Base-by-base conservation (phyloP, 1,140 invertebrate species). In the Lamellibrachia luymesi region DNA sequence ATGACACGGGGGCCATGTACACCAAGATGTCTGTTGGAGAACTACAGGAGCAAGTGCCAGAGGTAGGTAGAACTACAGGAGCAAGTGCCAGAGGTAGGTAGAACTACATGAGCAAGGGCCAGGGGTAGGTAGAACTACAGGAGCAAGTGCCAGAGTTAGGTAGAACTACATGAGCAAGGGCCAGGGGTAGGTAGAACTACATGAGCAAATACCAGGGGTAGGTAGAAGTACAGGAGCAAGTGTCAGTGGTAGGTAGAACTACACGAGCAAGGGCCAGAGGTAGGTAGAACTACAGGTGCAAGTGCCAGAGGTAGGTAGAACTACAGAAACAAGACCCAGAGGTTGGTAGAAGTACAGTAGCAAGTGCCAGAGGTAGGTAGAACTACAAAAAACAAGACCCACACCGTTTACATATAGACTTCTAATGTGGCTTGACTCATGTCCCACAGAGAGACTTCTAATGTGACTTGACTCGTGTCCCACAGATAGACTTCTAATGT, bases 1-100 rank as follows among this genome's bases (percentile, higher is more conserved):
- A 98, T 94, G 98, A 98, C 94, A 98, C 98, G 0, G 98, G 98
- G 91, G 96, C 97, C 27, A 98, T 98, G 64, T 98, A 98, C 95
- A 96, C 97, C 6, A 98, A 98, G 95, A 95, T 98, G 92, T 97
- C 97, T 0, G 95, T 98, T 51, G 95, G 95, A 22, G 96, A 98
- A 94, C 95, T 98, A 90, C 97, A 98, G 95, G 93, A 94, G 8
- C 96, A 97, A 94, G 97, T 98, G 22, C 98, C 98, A 1, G 97
- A 98, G 94, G 96, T 96, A 94, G 94, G 93, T 64, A 17, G 96
- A 98, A 94, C 95, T 98, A 90, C 97, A 98, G 95, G 92, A 93
- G 8, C 96, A 97, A 94, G 97, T 98, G 22, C 98, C 98, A 1
- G 97, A 98, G 94, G 96, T 96, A 94, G 94, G 93, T 38, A 38